Evolutionary conservation across 2,888 invertebrate genomes (phyloP).

Genomic region (Chrysolina oricalcia): DNA sequence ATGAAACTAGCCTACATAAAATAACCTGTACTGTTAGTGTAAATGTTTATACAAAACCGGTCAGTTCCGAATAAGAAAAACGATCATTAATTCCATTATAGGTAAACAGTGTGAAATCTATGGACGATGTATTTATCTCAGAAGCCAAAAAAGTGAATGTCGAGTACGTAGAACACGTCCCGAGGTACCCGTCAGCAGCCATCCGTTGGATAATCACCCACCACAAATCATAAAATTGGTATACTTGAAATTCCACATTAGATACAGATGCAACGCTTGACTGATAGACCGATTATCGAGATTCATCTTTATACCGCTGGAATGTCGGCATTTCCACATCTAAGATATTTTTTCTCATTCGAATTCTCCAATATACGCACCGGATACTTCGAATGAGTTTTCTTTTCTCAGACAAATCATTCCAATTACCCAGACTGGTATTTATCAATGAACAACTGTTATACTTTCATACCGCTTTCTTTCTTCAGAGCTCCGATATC

Average conservation of each 20-base stretch:
- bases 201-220: slow-evolving; percentile 38
- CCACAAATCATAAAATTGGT: slow-evolving; percentile 39
- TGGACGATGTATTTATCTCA: neutral
- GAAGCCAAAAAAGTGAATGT: neutral
- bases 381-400: neutral
- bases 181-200: neutral
- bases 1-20: neutral
- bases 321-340: slow-evolving; percentile 10
- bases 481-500: too few relatives aligned
- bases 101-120: neutral
- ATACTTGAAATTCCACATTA: slow-evolving; percentile 49
- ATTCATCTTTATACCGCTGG: neutral
- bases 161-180: neutral
- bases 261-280: slow-evolving; percentile 44
- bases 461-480: neutral
- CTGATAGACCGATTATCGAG: slow-evolving; percentile 35
- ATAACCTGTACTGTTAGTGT: neutral
- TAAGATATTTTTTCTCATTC: neutral
- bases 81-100: neutral
- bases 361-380: neutral
- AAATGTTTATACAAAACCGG: neutral
- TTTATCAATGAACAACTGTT: neutral
- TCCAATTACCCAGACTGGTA: neutral
- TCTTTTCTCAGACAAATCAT: neutral
- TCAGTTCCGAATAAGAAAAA: neutral